phyloP scores from a whole-genome alignment of 2,888 invertebrate genomes.

The Netelia virgata region DNA sequence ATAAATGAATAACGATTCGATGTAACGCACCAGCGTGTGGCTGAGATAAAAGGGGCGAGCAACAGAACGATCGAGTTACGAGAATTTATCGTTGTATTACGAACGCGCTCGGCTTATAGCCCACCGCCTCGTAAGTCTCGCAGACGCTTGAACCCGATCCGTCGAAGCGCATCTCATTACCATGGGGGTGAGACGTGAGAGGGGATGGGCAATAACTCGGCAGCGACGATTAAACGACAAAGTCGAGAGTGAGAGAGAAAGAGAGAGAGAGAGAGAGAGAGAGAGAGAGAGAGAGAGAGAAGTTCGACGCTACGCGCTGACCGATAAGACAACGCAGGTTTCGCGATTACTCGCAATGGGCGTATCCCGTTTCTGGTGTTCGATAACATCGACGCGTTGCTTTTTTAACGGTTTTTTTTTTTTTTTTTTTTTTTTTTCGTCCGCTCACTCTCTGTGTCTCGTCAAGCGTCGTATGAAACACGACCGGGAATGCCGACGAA shows the following conservation, averaged over 20 bases:
- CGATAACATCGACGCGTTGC: slow-evolving; percentile 48
- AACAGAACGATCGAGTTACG: not conserved
- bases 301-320: slow-evolving; percentile 21
- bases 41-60: not conserved
- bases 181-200: slow-evolving; percentile 24
- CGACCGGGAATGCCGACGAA: no score
- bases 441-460: no score
- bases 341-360: slow-evolving; percentile 10
- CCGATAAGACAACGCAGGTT: slow-evolving; percentile 44
- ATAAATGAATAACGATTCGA: slow-evolving; percentile 34
- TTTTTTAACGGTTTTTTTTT: no score
- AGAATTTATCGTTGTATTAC: not conserved
- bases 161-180: slow-evolving; percentile 74
- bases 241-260: no score
- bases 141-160: slow-evolving; percentile 14
- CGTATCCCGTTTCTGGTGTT: slow-evolving; percentile 36
- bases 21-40: not conserved
- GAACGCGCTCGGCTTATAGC: not conserved
- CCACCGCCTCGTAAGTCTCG: not conserved
- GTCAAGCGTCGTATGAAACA: no score
- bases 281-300: no score
- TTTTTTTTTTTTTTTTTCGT: no score
- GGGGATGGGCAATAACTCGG: slow-evolving; percentile 68
- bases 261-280: no score
- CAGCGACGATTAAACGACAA: slow-evolving; percentile 28